Evolutionary conservation across 2,888 invertebrate genomes (phyloP).

Genomic region (Cacoxenus indagator): DNA sequence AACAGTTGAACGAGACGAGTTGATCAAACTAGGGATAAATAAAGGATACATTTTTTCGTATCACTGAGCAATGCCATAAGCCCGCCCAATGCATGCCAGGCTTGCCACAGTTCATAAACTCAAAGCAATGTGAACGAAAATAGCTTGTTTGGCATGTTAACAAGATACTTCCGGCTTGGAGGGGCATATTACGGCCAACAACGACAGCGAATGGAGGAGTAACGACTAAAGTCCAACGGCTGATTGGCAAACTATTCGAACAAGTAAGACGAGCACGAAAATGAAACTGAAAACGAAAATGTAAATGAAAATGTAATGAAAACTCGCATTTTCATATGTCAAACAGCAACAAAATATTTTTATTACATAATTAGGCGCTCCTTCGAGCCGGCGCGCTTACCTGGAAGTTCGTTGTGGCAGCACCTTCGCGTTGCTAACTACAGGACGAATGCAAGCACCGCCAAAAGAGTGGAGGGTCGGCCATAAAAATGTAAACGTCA

Average conservation of each 20-base stretch:
- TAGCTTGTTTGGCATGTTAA: conserved; percentile 66
- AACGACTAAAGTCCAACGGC: neutral
- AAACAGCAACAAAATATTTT: conserved; percentile 45
- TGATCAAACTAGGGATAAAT: too few species aligned
- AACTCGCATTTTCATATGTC: conserved; percentile 55
- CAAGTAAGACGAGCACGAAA: neutral
- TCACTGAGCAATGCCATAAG: too few species aligned
- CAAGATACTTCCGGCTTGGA: conserved; percentile 59
- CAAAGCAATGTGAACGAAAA: conserved; percentile 34
- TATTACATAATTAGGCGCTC: conserved; percentile 58
- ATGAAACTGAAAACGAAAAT: neutral
- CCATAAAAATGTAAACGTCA: conserved; percentile 9
- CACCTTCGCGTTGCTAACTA: too few species aligned
- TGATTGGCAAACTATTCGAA: neutral
- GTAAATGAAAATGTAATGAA: conserved; percentile 44
- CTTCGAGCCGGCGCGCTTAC: conserved; percentile 5
- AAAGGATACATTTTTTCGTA: too few species aligned
- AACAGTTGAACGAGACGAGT: too few species aligned
- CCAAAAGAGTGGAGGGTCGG: neutral
- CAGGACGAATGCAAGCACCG: neutral
- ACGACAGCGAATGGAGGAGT: neutral
- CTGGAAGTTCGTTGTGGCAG: conserved; percentile 19
- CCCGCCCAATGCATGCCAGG: too few species aligned
- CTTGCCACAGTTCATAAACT: conserved; percentile 24
- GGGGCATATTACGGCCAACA: conserved; percentile 7